These are phyloP conservation scores for Vultur gryphus DNA, from an alignment of 2,797 vertebrate genomes.

Conservation along the genomic window DNA sequence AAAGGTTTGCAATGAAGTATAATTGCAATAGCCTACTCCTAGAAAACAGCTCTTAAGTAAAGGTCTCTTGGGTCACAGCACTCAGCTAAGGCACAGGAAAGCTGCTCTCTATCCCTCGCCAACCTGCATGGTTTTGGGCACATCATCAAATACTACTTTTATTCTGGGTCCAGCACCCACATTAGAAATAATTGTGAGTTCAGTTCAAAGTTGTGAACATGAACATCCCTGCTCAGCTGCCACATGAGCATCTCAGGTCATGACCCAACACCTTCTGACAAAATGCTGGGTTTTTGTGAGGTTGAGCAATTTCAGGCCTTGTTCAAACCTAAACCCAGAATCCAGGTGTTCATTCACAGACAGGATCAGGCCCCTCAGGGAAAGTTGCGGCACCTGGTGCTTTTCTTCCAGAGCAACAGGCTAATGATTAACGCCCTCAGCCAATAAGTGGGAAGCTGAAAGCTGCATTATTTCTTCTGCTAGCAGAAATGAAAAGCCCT, in stretches of 20 bases:
- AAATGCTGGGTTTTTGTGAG: background rate
- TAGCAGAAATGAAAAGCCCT: background rate
- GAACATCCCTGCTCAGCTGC: background rate
- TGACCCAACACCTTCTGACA: background rate
- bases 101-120: background rate
- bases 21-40: background rate
- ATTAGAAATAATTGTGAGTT: background rate
- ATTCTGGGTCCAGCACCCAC: background rate
- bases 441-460: background rate
- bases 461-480: background rate
- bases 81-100: background rate
- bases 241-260: background rate
- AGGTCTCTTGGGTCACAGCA: background rate
- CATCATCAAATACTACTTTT: background rate
- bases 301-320: background rate
- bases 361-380: background rate
- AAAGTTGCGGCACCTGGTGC: background rate
- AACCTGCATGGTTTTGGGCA: background rate
- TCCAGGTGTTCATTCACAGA: background rate
- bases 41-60: background rate
- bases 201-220: background rate
- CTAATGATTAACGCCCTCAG: background rate
- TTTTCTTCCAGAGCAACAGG: background rate
- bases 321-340: background rate
- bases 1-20: conserved; percentile 35